Evolutionary conservation across 2,888 invertebrate species (phyloP), one percentile per base, ranked within the genome.

Genomic region (Metacarcinus magister): DNA sequence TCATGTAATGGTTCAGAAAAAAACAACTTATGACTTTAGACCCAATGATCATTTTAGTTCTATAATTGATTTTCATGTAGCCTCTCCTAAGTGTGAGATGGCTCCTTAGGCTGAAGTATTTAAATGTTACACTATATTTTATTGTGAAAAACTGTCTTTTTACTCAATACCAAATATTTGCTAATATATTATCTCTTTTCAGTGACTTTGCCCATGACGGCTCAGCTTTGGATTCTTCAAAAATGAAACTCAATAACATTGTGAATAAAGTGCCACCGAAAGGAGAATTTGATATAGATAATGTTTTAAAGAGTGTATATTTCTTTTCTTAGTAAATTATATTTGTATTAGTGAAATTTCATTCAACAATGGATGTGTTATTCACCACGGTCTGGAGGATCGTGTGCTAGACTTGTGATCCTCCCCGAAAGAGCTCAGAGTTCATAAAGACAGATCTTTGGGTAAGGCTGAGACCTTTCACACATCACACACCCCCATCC

Each of bases 241-340:
- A 98, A 97, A 98, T 98, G 95, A 98, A 98, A 97, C 98, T 95
- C 54, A 98, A 98, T 97, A 98, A 97, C 54, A 97, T 98, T 0
- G 98, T 99, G 13, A 97, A 97, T 89, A 98, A 98, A 96, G 98
- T 99, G 95, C 99, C 99, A 0, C 97, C 98, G 95, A 99, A 98
- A 97, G 99, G 99, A 0, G 98, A 98, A 97, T 99, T 99, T 97
- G 98, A 99, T 97, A 98, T 99, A 90, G 98, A 98, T 0, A 98
- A 98, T 97, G 99, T 99, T 44, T 98, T 99, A 89, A 97, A 98
- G 48, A 99, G 99, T 0, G 98, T 98, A 23, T 99, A 99, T 97
- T 99, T 99, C 98, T 99, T 99, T 98, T 99, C 99, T 98, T 99
- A 96, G 23, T 89, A 39, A 32, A 54, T 60, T 91, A 46, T 39